phyloP scores from a whole-genome alignment of 1,140 invertebrate species.

The Drosophila nasuta region DNA sequence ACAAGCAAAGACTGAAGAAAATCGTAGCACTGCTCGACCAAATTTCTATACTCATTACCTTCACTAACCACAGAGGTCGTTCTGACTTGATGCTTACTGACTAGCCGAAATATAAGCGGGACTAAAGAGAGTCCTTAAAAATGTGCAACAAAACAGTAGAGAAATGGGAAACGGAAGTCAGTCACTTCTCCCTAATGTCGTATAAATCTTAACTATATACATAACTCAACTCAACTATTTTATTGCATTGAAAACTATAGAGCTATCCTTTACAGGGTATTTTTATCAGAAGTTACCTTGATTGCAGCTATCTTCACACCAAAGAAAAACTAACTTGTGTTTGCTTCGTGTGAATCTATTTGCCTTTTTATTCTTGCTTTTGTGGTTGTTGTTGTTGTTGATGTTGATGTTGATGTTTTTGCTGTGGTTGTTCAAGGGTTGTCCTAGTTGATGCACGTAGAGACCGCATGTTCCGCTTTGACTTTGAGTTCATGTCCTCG shows the following conservation, averaged over 20 bases:
- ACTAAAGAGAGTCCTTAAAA: too few relatives aligned
- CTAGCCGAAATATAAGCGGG: too few relatives aligned
- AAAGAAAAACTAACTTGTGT: constrained; percentile 45
- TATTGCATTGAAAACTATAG: too few relatives aligned
- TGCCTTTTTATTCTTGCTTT: background rate
- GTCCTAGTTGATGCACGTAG: constrained; percentile 62
- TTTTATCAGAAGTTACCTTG: constrained; percentile 25
- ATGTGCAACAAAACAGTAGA: too few relatives aligned
- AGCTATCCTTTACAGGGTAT: background rate
- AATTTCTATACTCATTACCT: constrained; percentile 30
- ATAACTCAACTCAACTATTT: too few relatives aligned
- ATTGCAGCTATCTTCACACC: constrained; percentile 20
- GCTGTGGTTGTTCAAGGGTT: constrained; percentile 31
- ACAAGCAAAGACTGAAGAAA: constrained; percentile 6
- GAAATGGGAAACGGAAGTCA: background rate
- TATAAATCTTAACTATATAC: too few relatives aligned
- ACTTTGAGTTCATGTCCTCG: constrained; percentile 45
- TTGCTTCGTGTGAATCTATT: constrained; percentile 6
- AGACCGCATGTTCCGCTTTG: constrained; percentile 62
- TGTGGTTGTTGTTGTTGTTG: background rate
- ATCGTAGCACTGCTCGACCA: constrained; percentile 24
- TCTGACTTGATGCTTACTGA: background rate
- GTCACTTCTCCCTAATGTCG: background rate
- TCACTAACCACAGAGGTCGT: background rate
- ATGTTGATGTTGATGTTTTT: background rate